Conservation (phyloP, 2,888 invertebrate genomes). For the Xestia c-nigrum region DNA sequence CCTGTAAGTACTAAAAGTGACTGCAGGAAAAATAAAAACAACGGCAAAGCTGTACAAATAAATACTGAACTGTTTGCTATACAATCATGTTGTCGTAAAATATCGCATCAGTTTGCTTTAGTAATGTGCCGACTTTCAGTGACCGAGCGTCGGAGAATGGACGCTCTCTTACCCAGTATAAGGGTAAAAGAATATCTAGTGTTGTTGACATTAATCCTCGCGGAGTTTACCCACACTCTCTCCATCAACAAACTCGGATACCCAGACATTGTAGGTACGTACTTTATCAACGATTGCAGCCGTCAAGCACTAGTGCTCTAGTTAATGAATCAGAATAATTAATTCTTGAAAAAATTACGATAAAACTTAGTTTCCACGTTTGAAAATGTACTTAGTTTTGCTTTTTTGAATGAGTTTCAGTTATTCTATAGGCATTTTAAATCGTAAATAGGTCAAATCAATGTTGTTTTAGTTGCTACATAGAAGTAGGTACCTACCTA, state of each 20-base stretch:
- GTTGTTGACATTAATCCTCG: constrained; percentile 22
- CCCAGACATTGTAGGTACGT: constrained; percentile 45
- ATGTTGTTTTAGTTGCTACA: constrained; percentile 36
- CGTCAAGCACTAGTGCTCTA: constrained; percentile 47
- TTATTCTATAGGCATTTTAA: constrained; percentile 8
- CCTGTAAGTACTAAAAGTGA: background rate
- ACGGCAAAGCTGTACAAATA: constrained; percentile 4
- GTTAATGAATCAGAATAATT: constrained; percentile 47
- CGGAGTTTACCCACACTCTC: constrained; percentile 14
- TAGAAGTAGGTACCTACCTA: background rate
- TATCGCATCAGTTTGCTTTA: constrained; percentile 48
- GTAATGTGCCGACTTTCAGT: constrained; percentile 52
- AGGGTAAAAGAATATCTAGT: constrained; percentile 30
- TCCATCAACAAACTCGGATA: constrained; percentile 27
- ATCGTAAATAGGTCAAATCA: constrained; percentile 58
- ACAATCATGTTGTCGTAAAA: constrained; percentile 26
- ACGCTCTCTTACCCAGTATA: constrained; percentile 22
- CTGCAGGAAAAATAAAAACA: background rate
- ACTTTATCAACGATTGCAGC: constrained; percentile 14
- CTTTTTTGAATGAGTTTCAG: background rate
- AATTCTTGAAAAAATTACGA: constrained; percentile 16
- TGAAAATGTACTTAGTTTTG: background rate
- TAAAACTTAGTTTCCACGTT: background rate
- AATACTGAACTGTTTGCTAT: background rate
- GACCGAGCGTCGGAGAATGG: constrained; percentile 30